Evolutionary conservation across 2,113 vertebrate genomes (phyloP).

Genomic region (Notothenia coriiceps): DNA sequence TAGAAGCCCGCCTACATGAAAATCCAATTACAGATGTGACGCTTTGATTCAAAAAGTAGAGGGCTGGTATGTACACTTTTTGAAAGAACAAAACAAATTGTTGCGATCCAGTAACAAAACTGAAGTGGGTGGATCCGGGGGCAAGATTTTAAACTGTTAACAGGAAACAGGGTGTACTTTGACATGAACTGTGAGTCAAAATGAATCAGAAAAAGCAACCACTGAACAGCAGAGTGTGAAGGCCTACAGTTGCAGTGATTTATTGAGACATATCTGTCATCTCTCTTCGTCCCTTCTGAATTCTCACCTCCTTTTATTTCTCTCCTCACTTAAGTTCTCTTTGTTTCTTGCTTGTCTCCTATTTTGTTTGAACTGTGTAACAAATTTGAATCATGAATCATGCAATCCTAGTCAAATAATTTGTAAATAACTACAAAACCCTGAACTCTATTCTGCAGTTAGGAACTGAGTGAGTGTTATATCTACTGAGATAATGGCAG

Average conservation of each 20-base stretch:
- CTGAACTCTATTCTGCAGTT: no score
- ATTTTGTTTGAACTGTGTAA: neutral
- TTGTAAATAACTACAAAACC: neutral
- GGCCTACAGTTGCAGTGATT: constrained; percentile 30
- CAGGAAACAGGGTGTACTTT: constrained; percentile 6
- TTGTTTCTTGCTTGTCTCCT: neutral
- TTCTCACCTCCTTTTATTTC: constrained; percentile 22
- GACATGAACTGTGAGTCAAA: constrained; percentile 12
- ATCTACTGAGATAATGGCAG: neutral
- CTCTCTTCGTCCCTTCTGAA: constrained; percentile 19
- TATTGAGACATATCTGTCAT: constrained; percentile 29
- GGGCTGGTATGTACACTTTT: neutral
- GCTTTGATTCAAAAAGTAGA: constrained; percentile 13
- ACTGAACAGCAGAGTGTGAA: neutral
- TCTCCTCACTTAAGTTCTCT: constrained; percentile 11
- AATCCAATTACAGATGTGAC: constrained; percentile 24
- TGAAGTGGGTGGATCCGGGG: neutral
- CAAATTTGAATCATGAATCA: neutral
- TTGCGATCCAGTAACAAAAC: constrained; percentile 10
- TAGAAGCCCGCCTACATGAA: constrained; percentile 7
- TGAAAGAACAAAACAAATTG: neutral
- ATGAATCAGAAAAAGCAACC: constrained; percentile 21
- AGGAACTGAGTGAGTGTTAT: neutral
- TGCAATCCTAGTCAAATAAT: neutral
- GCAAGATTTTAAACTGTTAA: constrained; percentile 2